Conservation (phyloP, 2,888 invertebrate species). For the Drosophila cracens region DNA sequence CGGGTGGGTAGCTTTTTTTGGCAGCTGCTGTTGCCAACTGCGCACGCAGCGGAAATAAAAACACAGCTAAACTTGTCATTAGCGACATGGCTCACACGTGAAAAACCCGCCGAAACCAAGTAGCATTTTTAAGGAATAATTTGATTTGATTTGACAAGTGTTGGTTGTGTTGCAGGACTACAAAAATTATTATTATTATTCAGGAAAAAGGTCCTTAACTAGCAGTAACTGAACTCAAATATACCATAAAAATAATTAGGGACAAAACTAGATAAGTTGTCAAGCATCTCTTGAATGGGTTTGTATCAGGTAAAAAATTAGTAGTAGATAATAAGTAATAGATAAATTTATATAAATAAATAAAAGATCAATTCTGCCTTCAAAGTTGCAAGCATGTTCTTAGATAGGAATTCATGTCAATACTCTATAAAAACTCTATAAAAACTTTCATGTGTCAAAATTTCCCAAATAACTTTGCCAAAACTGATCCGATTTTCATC, state of each 20-base stretch:
- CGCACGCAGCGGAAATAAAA: slow-evolving; percentile 57
- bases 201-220: accelerated
- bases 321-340: neutral
- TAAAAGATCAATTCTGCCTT: neutral
- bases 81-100: slow-evolving; percentile 52
- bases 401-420: neutral
- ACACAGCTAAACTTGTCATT: slow-evolving; percentile 65
- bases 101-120: neutral
- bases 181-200: neutral
- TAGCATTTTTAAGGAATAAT: neutral
- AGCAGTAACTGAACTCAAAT: neutral
- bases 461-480: neutral
- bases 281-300: neutral
- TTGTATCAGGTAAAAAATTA: no score
- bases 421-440: neutral
- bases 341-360: no score
- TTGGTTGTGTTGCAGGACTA: neutral
- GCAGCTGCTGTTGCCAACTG: slow-evolving; percentile 68
- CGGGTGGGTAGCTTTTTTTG: slow-evolving; percentile 16
- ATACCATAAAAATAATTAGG: neutral
- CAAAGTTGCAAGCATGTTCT: neutral
- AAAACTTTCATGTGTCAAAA: no score
- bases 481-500: neutral
- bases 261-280: neutral
- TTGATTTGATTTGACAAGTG: neutral